Base-by-base conservation (phyloP, 2,113 vertebrate genomes). In the Platichthys stellatus region DNA sequence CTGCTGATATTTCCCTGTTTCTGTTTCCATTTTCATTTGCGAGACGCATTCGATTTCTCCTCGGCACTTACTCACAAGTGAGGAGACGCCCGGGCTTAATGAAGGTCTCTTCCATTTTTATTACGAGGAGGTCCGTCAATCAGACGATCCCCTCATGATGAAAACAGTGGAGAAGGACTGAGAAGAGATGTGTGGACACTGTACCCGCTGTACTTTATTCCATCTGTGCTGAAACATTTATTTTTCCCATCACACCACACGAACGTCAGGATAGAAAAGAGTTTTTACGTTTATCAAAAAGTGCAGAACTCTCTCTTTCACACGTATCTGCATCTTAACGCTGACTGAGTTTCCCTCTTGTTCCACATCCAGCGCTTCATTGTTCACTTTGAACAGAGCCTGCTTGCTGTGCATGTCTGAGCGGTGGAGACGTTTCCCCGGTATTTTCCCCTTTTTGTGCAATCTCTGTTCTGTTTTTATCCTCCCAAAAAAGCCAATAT, bases 41-140 rank as follows among this genome's bases (percentile, higher is more conserved):
- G 56, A 69, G 28, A 20, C 45, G 11, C 23, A 62, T 67, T 54
- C 72, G 64, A 45, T 73, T 78, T 78, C 24, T 69, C 79, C 69
- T 65, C 18, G 1, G 24, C 38, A 26, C 64, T 72, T 69, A 58
- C 31, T 68, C 45, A 21, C 10, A 4, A 75, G 60, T 67, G 73
- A 66, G 38, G 45, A 71, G 49, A 49, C 40, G 63, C 71, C 83
- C 70, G 51, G 58, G 74, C 72, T 53, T 86, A 89, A 91, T 87
- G 72, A 89, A 83, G 80, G 56, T 81, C 68, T 81, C 54, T 81
- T 85, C 62, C 57, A 76, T 82, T 88, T 84, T 69, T 80, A 80
- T 89, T 82, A 74, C 6, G 11, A 23, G 68, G 75, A 54, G 7
- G 45, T 40, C 70, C 69, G 83, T 91, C 68, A 80, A 78, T 92